Base-by-base conservation (phyloP, 2,797 vertebrate genomes). In the Passerculus sandwichensis region DNA sequence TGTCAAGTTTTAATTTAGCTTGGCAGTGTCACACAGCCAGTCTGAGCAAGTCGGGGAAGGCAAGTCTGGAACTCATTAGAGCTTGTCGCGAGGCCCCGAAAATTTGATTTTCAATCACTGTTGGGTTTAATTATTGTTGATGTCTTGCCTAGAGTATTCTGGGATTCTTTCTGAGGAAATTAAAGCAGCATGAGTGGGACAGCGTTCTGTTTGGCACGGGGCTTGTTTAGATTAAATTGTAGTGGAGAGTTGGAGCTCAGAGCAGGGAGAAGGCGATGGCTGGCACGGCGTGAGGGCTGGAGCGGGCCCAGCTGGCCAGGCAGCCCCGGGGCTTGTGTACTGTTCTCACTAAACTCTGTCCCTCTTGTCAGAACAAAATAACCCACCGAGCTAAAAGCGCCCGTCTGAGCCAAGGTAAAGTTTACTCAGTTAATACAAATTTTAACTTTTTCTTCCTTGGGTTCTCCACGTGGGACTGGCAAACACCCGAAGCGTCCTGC, bases 61-160 rank as follows among this genome's bases (percentile, higher is more conserved):
- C 57, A 15, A 45, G 91, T 95, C 96, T 97, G 97, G 96, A 95
- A 97, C 86, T 92, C 91, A 96, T 97, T 96, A 96, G 62, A 44
- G 80, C 92, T 91, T 53, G 82, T 94, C 81, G 74, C 87, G n/a
- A 64, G 90, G 91, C 89, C 90, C 54, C 11, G 60, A 85, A 89
- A 78, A 78, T 60, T 30, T 61, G 73, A 70, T 85, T 94, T 95
- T 94, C 91, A 93, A 66, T 94, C 93, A 81, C 93, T 95, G 93
- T 96, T 93, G 94, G 94, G 72, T 94, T 97, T 97, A 96, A 97
- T 96, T 96, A 93, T 65, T 89, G 85, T 74, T 92, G 96, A 94
- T 96, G 89, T 62, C 90, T 95, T 95, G 92, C 89, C 80, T 86
- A 44, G 91, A 11, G 16, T 85, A 88, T 85, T 83, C 61, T 83